A percentile compares a stretch with the other conserved stretches of the same genome.
phyloP scores from a whole-genome alignment of 2,797 vertebrate species.

The Emydoidea blandingii region DNA sequence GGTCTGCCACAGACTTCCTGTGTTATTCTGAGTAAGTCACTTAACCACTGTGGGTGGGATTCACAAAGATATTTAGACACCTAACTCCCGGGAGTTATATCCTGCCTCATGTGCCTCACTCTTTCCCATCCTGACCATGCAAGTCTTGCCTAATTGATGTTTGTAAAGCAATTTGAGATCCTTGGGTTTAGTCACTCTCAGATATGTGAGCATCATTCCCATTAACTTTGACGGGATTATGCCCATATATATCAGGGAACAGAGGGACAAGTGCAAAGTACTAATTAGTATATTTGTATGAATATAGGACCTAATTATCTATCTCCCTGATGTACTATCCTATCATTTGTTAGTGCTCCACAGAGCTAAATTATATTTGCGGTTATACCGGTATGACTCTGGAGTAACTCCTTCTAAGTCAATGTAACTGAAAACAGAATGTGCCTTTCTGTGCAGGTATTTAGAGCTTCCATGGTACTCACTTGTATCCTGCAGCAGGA shows the following conservation, averaged over 20 bases:
- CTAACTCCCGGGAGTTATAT: not conserved
- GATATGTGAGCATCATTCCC: not conserved
- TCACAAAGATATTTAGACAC: not conserved
- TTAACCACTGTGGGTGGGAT: not conserved
- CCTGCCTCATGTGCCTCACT: not conserved
- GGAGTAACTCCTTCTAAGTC: not conserved
- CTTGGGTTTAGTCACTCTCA: not conserved
- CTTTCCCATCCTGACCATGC: not conserved
- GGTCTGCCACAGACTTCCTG: not conserved
- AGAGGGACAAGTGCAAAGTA: not conserved
- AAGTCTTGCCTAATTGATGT: not conserved
- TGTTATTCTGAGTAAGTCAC: not conserved
- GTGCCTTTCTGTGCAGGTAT: not conserved
- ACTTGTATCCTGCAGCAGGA: rapidly evolving
- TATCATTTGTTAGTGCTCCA: not conserved
- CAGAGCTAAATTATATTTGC: not conserved
- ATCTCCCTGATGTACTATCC: not conserved
- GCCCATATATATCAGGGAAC: too few relatives aligned
- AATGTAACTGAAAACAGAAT: not conserved
- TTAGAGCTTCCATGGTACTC: not conserved
- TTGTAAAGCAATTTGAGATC: not conserved
- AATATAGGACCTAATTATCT: not conserved
- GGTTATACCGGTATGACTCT: not conserved
- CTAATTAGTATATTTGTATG: not conserved
- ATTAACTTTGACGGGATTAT: not conserved